phyloP scores from a whole-genome alignment of 2,888 invertebrate genomes.

The Dendrolimus pini region DNA sequence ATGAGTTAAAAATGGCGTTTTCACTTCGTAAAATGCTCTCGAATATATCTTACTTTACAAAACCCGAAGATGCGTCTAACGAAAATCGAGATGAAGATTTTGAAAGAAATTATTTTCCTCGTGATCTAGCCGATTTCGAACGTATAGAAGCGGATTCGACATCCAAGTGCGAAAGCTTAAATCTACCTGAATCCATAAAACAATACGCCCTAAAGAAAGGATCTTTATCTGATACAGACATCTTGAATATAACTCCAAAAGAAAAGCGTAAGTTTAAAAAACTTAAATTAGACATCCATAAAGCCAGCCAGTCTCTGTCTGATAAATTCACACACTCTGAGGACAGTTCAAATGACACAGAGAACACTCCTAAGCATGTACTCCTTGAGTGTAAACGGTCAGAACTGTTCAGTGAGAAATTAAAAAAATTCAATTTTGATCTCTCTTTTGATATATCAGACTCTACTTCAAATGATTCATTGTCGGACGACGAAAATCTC shows the following conservation, averaged over 20 bases:
- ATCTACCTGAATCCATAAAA: constrained; percentile 39
- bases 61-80: constrained; percentile 28
- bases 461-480: constrained; percentile 36
- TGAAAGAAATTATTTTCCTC: constrained; percentile 9
- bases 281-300: constrained; percentile 51
- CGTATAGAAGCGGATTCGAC: constrained; percentile 53
- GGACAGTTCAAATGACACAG: constrained; percentile 28
- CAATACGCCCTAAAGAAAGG: constrained; percentile 42
- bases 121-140: constrained; percentile 30
- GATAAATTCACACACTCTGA: constrained; percentile 27
- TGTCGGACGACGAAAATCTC: constrained; percentile 38
- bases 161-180: constrained; percentile 37
- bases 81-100: constrained; percentile 14
- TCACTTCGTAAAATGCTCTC: constrained; percentile 62
- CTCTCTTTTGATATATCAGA: constrained; percentile 54
- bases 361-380: constrained; percentile 63
- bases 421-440: constrained; percentile 51
- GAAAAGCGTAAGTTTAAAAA: constrained; percentile 39
- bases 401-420: constrained; percentile 43
- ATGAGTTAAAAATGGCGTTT: constrained; percentile 51
- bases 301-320: constrained; percentile 45
- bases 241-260: constrained; percentile 27
- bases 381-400: constrained; percentile 43
- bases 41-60: constrained; percentile 62
- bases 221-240: constrained; percentile 57